Conservation (phyloP, 2,888 invertebrate species). For the Tenthredo livida region DNA sequence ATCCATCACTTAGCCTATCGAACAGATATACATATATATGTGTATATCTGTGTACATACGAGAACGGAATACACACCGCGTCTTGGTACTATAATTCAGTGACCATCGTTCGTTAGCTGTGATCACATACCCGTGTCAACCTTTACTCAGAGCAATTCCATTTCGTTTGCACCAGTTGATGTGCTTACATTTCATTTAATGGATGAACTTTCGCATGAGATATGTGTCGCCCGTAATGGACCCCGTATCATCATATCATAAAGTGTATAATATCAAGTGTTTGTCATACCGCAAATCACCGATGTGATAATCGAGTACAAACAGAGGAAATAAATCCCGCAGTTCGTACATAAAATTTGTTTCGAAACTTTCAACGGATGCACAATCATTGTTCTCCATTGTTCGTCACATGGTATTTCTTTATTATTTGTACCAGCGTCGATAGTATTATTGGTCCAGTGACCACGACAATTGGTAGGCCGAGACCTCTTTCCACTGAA, state of each 20-base stretch:
- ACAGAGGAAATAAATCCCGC: constrained; percentile 1
- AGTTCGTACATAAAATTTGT: neutral
- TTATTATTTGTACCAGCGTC: constrained; percentile 2
- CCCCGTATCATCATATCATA: constrained; percentile 16
- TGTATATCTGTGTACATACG: neutral
- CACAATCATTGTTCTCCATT: constrained; percentile 10
- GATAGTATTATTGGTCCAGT: constrained; percentile 18
- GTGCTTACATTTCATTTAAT: constrained; percentile 4
- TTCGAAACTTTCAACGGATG: constrained; percentile 27
- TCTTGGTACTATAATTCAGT: constrained; percentile 21
- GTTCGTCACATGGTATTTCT: constrained; percentile 5
- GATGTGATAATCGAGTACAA: neutral
- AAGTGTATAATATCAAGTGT: neutral
- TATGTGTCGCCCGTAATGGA: constrained; percentile 5
- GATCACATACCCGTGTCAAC: constrained; percentile 22
- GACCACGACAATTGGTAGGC: constrained; percentile 35
- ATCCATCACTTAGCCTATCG: constrained; percentile 28
- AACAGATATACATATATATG: neutral
- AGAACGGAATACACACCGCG: constrained; percentile 24
- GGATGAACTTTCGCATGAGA: constrained; percentile 29
- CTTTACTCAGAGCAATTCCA: constrained; percentile 25
- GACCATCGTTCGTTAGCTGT: constrained; percentile 13
- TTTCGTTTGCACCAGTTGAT: constrained; percentile 31
- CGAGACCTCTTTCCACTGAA: constrained; percentile 16
- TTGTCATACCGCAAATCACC: neutral